Percentiles rank a stretch among this genome's conserved stretches.
phyloP scores from a whole-genome alignment of 2,888 invertebrate species.

The Odontomyia ornata region DNA sequence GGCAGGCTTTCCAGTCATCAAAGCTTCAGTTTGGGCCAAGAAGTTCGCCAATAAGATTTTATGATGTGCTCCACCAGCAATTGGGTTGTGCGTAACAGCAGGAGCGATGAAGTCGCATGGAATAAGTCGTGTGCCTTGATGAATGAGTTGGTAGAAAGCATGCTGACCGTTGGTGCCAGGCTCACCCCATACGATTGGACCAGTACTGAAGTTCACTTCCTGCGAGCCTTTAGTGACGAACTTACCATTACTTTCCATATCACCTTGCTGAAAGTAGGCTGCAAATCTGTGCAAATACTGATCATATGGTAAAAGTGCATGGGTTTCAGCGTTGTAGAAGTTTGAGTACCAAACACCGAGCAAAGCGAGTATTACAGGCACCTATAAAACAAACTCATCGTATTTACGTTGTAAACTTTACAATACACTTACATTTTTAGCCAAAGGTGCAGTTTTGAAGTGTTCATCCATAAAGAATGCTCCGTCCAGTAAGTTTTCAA shows the following conservation, averaged over 20 bases:
- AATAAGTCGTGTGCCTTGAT: conserved; percentile 84
- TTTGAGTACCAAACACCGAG: conserved; percentile 95
- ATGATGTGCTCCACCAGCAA: conserved; percentile 83
- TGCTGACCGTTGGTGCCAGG: conserved; percentile 99
- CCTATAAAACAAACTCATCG: conserved; percentile 66
- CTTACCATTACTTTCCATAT: conserved; percentile 99
- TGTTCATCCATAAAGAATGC: conserved; percentile 95
- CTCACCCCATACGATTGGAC: conserved; percentile 76
- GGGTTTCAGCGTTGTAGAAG: conserved; percentile 94
- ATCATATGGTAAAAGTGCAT: conserved; percentile 96
- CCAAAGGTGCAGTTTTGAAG: conserved; percentile 84
- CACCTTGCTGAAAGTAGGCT: conserved; percentile 99
- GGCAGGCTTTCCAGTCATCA: conserved; percentile 80
- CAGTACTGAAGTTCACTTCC: conserved; percentile 62
- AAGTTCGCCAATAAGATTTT: conserved; percentile 96
- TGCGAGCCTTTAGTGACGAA: conserved; percentile 79
- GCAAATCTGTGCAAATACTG: conserved; percentile 99
- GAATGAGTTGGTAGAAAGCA: conserved; percentile 99
- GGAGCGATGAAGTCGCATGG: conserved; percentile 98
- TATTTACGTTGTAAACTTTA: too few relatives aligned
- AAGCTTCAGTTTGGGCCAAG: conserved; percentile 97
- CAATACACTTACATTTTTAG: conserved; percentile 79
- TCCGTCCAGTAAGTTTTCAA: conserved; percentile 88
- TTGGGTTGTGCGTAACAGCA: conserved; percentile 89
- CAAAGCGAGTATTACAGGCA: conserved; percentile 91